Base-by-base conservation (phyloP, 2,113 vertebrate species). In the Ranitomeya variabilis region DNA sequence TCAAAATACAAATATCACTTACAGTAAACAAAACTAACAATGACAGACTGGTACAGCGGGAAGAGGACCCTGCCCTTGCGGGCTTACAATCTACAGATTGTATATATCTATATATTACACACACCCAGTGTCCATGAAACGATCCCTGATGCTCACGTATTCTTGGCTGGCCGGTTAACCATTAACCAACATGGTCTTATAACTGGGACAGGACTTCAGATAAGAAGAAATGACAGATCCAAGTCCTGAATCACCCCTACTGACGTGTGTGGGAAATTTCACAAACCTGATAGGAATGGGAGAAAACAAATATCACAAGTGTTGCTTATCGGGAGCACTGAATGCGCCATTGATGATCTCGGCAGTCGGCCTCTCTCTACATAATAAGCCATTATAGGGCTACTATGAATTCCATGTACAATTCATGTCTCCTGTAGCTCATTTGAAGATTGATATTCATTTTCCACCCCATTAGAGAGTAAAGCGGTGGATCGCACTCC, bases 211-310 rank as follows among this genome's bases (percentile, higher is more conserved):
- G n/a, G 55, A 21, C 19, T 78, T 79, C 18, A 55, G 81, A 89
- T 84, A 89, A 89, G 74, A 83, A 66, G 51, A 5, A 19, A 26
- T 64, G 60, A 84, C 7, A 76, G 3, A 31, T 57, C 11, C 16
- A 23, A 0, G 86, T 45, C 77, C 62, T 45, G 11, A 84, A 71
- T 84, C 87, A 77, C 87, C 81, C 54, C 76, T 45, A 76, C 13
- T 8, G 57, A n/a, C 23, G 5, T 14, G 1, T 80, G 74, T n/a
- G 37, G 51, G 60, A 57, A n/a, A 31, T 55, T 79, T 16, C 19
- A 62, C 10, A 16, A 54, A 79, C n/a, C 54, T 79, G 19, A 52
- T 67, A 54, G 45, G 45, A 52, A 8, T 21, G 45, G 12, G 52
- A 4, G 37, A 79, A 8, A 77, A 21, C 37, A 77, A 52, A 77